Conservation (phyloP, 1,140 invertebrate genomes). For the Ylistrum balloti region DNA sequence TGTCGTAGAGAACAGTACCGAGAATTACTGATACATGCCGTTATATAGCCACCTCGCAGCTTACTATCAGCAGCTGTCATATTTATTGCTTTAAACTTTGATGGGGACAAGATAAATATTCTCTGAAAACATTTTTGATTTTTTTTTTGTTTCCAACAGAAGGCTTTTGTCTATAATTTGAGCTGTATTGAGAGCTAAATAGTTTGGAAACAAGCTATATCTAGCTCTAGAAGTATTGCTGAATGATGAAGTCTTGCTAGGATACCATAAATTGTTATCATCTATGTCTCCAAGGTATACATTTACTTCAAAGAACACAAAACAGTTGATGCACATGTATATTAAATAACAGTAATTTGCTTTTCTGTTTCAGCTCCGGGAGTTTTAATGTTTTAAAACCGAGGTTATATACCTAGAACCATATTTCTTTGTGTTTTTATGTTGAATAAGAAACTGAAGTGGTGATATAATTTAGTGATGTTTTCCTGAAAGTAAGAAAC, state of each 20-base stretch:
- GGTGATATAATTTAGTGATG: too few relatives aligned
- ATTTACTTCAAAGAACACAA: background rate
- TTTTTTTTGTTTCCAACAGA: too few relatives aligned
- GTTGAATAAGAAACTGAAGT: too few relatives aligned
- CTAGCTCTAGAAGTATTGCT: background rate
- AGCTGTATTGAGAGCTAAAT: background rate
- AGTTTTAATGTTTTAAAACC: too few relatives aligned
- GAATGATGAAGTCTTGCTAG: background rate
- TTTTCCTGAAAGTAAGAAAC: too few relatives aligned
- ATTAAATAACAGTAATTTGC: background rate
- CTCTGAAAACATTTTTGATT: background rate
- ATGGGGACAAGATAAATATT: background rate
- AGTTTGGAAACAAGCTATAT: background rate
- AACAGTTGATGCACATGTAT: background rate
- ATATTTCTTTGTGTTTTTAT: too few relatives aligned
- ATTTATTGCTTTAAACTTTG: background rate
- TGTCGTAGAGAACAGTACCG: background rate
- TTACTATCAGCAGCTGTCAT: background rate
- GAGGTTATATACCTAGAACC: too few relatives aligned
- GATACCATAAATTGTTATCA: background rate
- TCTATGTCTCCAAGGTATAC: background rate
- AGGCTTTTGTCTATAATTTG: background rate
- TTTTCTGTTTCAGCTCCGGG: too few relatives aligned
- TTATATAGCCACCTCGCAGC: background rate
- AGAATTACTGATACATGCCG: background rate